Percentiles rank a stretch among this genome's conserved stretches.
Evolutionary conservation across 1,140 invertebrate genomes (phyloP).

Genomic region (Bombus consobrinus): DNA sequence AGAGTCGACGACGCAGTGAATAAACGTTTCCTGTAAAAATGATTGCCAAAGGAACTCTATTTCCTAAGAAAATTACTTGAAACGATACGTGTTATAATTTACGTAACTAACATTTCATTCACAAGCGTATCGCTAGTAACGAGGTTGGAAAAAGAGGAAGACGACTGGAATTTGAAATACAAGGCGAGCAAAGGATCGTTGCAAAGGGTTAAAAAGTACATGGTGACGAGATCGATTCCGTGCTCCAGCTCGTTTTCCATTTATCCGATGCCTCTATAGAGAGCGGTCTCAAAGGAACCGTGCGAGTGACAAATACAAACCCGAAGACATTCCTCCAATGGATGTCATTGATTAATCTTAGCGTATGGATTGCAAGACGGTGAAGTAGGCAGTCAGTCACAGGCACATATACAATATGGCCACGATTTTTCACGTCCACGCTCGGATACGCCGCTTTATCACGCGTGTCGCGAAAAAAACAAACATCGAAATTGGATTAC

Average conservation of each 20-base stretch:
- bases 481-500: conserved; percentile 57
- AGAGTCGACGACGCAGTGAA: no score
- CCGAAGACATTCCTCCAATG: conserved; percentile 67
- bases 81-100: neutral
- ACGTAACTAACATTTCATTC: neutral
- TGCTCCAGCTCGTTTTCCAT: conserved; percentile 28
- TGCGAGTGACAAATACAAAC: conserved; percentile 75
- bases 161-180: neutral
- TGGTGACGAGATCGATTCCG: conserved; percentile 16
- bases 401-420: conserved; percentile 53
- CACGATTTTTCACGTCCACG: conserved; percentile 50
- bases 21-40: neutral
- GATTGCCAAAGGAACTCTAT: neutral
- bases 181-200: neutral
- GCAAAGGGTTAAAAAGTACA: neutral
- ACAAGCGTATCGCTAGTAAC: neutral
- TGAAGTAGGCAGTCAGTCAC: conserved; percentile 49
- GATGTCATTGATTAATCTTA: conserved; percentile 62
- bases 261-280: neutral
- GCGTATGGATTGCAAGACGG: conserved; percentile 49
- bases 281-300: conserved; percentile 39
- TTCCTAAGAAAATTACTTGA: neutral
- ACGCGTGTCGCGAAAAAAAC: conserved; percentile 49
- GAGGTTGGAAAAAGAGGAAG: neutral
- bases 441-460: conserved; percentile 50